phyloP scores from a whole-genome alignment of 2,888 invertebrate species.

The Nycteola revayana region DNA sequence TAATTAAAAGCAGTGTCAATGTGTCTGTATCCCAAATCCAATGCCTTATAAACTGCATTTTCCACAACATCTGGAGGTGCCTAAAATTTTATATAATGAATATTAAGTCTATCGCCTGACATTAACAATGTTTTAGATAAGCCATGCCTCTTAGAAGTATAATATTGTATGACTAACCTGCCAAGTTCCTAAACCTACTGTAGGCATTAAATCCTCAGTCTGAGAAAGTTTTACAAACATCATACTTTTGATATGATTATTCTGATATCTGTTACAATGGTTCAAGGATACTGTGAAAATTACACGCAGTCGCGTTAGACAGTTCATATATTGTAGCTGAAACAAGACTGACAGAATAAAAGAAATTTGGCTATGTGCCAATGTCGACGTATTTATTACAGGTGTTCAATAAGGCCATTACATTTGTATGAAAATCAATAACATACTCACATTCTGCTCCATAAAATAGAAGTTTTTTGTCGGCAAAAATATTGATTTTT shows the following conservation, averaged over 20 bases:
- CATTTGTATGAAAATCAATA: no score
- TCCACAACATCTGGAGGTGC: slow-evolving; percentile 85
- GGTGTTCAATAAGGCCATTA: no score
- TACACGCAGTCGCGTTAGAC: slow-evolving; percentile 34
- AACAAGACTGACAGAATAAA: slow-evolving; percentile 44
- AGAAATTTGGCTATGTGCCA: slow-evolving; percentile 64
- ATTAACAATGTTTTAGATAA: background rate
- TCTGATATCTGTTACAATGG: no score
- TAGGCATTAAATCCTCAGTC: slow-evolving; percentile 84
- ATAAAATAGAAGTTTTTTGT: background rate
- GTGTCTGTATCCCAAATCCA: slow-evolving; percentile 88
- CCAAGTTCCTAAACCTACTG: slow-evolving; percentile 88
- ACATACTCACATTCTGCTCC: no score
- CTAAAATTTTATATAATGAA: slow-evolving; percentile 43
- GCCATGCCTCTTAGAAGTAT: no score
- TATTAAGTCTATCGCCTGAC: no score
- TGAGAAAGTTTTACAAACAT: slow-evolving; percentile 68
- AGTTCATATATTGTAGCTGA: slow-evolving; percentile 43
- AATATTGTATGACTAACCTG: slow-evolving; percentile 71
- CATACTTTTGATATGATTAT: slow-evolving; percentile 67
- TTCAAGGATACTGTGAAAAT: no score
- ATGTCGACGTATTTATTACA: slow-evolving; percentile 7
- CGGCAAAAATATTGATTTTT: slow-evolving; percentile 14
- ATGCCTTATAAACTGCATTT: slow-evolving; percentile 83
- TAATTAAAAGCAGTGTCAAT: slow-evolving; percentile 92